phyloP scores from a whole-genome alignment of 92 coral and sea anemone genomes.

The Heliopora coerulea region DNA sequence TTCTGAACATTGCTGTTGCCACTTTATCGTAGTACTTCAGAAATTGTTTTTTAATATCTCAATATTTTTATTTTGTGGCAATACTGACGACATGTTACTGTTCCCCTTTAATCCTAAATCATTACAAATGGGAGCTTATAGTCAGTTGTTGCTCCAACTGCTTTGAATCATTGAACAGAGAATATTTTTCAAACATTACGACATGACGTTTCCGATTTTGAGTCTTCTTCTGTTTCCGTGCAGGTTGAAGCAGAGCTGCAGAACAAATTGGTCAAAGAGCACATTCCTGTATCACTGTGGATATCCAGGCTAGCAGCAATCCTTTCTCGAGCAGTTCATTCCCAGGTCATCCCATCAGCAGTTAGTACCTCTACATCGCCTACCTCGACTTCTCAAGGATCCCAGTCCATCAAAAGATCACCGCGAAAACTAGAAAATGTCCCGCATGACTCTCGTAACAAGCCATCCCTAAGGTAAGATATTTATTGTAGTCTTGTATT shows the following conservation, averaged over 20 bases:
- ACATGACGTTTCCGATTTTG: no score
- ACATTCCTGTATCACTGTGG: slow-evolving; percentile 48
- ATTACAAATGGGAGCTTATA: no score
- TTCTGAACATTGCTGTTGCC: no score
- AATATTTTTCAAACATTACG: no score
- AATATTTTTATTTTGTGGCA: no score
- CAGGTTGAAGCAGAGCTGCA: slow-evolving; percentile 84
- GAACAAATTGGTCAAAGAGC: slow-evolving; percentile 44
- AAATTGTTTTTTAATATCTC: no score
- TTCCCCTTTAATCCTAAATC: no score
- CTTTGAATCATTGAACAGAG: no score
- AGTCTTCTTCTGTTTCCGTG: neutral
- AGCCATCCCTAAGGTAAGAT: slow-evolving; percentile 19
- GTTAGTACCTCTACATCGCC: slow-evolving; percentile 55
- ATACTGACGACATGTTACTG: no score
- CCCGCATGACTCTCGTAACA: slow-evolving; percentile 55
- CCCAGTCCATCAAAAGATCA: slow-evolving; percentile 30
- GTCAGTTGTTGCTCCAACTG: no score
- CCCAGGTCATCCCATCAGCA: slow-evolving; percentile 64
- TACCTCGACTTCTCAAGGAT: slow-evolving; percentile 45
- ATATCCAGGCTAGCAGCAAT: slow-evolving; percentile 63
- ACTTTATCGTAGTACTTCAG: no score
- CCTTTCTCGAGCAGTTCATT: slow-evolving; percentile 63
- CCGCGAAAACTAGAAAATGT: slow-evolving; percentile 58
- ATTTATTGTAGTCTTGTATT: neutral